phyloP scores from a whole-genome alignment of 2,888 invertebrate species.

The Leistus spinibarbis region DNA sequence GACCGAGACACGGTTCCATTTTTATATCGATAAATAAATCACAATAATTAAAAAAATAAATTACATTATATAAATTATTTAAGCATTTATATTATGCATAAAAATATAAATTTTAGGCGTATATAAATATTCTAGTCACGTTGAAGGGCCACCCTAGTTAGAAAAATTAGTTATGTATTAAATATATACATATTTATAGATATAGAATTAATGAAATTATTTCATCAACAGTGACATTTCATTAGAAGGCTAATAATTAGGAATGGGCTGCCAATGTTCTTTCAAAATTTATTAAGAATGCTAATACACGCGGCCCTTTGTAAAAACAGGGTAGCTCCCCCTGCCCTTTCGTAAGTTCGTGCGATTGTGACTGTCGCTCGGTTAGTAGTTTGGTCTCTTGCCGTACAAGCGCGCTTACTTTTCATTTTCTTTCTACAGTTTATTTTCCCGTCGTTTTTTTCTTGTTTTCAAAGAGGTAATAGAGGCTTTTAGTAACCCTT shows the following conservation, averaged over 20 bases:
- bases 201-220: slow-evolving; percentile 18
- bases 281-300: slow-evolving; percentile 33
- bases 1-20: too few relatives aligned
- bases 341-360: not conserved
- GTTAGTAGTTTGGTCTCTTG: slow-evolving; percentile 11
- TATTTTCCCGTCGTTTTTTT: not conserved
- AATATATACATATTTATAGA: slow-evolving; percentile 3
- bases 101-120: too few relatives aligned
- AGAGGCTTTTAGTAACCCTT: slow-evolving; percentile 24
- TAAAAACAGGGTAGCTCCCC: slow-evolving; percentile 1
- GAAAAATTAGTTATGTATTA: not conserved
- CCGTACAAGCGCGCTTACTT: not conserved
- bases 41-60: not conserved
- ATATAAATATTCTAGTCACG: not conserved
- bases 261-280: slow-evolving; percentile 14
- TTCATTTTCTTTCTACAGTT: slow-evolving; percentile 1
- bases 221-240: slow-evolving; percentile 26
- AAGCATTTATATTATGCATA: too few relatives aligned
- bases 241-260: slow-evolving; percentile 25
- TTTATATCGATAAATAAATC: too few relatives aligned
- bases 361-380: not conserved
- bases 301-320: slow-evolving; percentile 32
- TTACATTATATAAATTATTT: not conserved
- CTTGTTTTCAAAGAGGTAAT: slow-evolving; percentile 5
- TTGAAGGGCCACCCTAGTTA: not conserved